phyloP scores from a whole-genome alignment of 1,140 invertebrate species.

The Conus ventricosus region DNA sequence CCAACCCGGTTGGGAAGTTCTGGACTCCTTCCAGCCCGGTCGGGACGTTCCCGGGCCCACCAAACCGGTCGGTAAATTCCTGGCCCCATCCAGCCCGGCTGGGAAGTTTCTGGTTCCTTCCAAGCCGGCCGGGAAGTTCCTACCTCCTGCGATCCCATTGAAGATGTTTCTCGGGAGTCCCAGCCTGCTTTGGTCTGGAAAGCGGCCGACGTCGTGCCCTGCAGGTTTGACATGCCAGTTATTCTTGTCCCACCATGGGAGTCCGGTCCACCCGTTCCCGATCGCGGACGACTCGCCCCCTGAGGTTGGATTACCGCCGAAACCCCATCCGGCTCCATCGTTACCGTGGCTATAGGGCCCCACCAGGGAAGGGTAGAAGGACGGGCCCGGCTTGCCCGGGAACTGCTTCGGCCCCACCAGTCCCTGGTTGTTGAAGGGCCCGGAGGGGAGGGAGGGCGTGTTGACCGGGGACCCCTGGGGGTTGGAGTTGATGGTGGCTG shows the following conservation, averaged over 20 bases:
- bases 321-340: not conserved
- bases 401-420: not conserved
- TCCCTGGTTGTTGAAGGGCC: not conserved
- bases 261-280: not conserved
- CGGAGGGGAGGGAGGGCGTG: not conserved
- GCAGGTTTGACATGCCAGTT: not conserved
- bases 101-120: not conserved
- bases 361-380: not conserved
- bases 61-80: not conserved
- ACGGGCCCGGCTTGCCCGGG: not conserved
- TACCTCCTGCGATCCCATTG: not conserved
- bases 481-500: not conserved
- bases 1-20: not conserved
- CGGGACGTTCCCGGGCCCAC: not conserved
- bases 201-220: not conserved
- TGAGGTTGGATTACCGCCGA: not conserved
- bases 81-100: not conserved
- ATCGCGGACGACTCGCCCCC: not conserved
- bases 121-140: not conserved
- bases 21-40: not conserved
- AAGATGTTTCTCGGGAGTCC: not conserved
- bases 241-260: slow-evolving; percentile 17
- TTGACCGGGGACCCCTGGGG: not conserved
- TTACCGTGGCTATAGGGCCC: not conserved
- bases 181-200: not conserved